Evolutionary conservation across 2,888 invertebrate genomes (phyloP).

Genomic region (Eristalis pertinax): DNA sequence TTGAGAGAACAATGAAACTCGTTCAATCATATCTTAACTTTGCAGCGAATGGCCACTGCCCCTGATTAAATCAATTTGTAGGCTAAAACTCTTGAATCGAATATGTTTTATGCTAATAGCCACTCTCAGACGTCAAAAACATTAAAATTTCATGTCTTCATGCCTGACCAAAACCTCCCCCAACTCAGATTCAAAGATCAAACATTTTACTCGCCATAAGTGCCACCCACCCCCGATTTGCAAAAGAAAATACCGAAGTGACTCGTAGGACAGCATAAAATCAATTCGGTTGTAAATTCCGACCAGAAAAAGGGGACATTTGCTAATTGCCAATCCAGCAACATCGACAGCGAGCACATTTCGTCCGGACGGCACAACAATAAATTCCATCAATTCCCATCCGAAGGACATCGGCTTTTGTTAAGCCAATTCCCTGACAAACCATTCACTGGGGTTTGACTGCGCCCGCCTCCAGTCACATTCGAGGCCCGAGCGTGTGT

Average conservation of each 20-base stretch:
- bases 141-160: no score
- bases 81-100: no score
- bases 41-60: no score
- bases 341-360: slow-evolving; percentile 32
- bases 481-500: neutral
- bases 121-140: no score
- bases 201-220: neutral
- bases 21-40: no score
- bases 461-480: neutral
- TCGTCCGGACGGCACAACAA: slow-evolving; percentile 47
- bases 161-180: neutral
- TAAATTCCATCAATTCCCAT: slow-evolving; percentile 46
- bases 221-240: neutral
- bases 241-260: neutral
- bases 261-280: neutral
- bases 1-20: no score
- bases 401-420: slow-evolving; percentile 39
- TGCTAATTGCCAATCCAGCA: slow-evolving; percentile 57
- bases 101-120: no score
- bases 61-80: no score
- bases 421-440: slow-evolving; percentile 43
- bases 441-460: neutral
- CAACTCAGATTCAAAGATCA: neutral
- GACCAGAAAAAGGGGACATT: slow-evolving; percentile 25
- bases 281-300: neutral